A percentile compares a stretch with the other conserved stretches of the same genome.
phyloP scores from a whole-genome alignment of 1,140 invertebrate genomes.

The Ceratina calcarata region DNA sequence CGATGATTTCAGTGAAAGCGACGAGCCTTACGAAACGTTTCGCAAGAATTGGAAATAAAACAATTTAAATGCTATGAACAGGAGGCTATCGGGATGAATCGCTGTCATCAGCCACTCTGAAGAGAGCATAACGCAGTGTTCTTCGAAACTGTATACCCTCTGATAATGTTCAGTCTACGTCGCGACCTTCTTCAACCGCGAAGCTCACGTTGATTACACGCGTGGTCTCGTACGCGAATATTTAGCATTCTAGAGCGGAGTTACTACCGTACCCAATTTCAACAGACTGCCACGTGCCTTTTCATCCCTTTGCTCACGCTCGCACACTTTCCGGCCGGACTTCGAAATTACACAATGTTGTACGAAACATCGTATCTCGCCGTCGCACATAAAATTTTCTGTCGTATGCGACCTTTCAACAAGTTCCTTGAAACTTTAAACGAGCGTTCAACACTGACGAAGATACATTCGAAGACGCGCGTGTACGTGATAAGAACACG shows the following conservation, averaged over 20 bases:
- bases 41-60: neutral
- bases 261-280: no score
- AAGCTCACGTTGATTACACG: neutral
- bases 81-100: neutral
- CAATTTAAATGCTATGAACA: neutral
- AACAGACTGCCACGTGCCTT: no score
- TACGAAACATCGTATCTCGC: no score
- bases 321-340: no score
- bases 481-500: constrained; percentile 33
- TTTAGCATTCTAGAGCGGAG: neutral
- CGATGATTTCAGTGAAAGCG: constrained; percentile 3
- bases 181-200: neutral
- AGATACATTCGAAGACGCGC: constrained; percentile 9
- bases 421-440: neutral
- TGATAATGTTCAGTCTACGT: neutral
- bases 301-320: no score
- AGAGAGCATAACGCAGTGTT: neutral
- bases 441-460: neutral
- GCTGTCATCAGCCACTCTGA: neutral
- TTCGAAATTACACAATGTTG: no score
- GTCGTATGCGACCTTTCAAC: no score
- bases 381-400: no score
- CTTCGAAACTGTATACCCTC: constrained; percentile 1
- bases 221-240: neutral
- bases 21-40: neutral